Percentiles rank a stretch among this genome's conserved stretches.
Evolutionary conservation across 2,113 vertebrate genomes (phyloP).

Genomic region (Morphnarchus princeps): DNA sequence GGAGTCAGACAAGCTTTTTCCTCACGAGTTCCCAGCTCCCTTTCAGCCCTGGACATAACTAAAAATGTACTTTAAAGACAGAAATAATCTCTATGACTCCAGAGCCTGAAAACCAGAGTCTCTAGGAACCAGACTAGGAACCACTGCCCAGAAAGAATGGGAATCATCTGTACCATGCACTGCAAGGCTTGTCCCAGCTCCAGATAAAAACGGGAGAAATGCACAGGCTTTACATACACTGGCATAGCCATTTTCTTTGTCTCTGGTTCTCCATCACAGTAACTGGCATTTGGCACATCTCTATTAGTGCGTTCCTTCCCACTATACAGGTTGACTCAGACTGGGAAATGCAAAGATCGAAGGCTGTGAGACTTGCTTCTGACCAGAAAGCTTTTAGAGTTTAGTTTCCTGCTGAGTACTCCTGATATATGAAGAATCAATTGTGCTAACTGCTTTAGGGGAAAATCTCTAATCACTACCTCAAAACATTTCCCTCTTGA

Average conservation of each 20-base stretch:
- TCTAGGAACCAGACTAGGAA: neutral
- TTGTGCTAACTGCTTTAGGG: conserved; percentile 43
- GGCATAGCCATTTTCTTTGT: neutral
- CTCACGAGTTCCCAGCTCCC: neutral
- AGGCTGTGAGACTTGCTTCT: conserved; percentile 36
- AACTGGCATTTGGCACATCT: neutral
- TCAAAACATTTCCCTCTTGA: conserved; percentile 51
- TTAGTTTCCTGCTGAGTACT: conserved; percentile 49
- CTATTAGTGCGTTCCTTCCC: neutral
- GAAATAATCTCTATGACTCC: neutral
- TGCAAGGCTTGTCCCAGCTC: neutral
- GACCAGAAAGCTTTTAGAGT: conserved; percentile 56
- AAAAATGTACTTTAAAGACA: neutral
- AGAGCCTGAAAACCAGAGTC: neutral
- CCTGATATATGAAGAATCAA: conserved; percentile 55
- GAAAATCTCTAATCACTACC: conserved; percentile 47
- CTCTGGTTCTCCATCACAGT: neutral
- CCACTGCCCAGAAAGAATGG: neutral
- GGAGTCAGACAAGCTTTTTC: neutral
- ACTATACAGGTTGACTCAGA: neutral
- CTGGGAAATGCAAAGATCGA: conserved; percentile 1
- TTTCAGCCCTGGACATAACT: neutral
- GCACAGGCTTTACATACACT: neutral
- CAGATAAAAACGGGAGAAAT: neutral
- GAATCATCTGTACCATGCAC: neutral